Evolutionary conservation across 1,140 invertebrate genomes (phyloP).

Genomic region (Prorops nasuta): DNA sequence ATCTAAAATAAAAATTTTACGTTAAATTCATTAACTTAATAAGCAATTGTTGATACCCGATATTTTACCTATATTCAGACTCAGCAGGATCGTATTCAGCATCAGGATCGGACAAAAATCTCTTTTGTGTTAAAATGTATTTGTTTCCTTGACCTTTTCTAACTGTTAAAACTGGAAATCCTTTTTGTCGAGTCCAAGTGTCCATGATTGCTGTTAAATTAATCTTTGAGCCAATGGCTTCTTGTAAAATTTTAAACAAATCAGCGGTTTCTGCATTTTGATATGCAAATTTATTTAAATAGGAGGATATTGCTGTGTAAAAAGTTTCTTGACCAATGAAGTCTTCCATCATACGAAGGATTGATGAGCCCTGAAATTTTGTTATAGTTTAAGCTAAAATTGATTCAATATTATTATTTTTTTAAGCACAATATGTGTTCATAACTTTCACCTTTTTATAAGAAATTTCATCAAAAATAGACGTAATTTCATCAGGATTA

Average conservation of each 20-base stretch:
- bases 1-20: slow-evolving; percentile 54
- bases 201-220: slow-evolving; percentile 78
- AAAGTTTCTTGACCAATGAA: slow-evolving; percentile 79
- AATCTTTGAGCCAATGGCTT: slow-evolving; percentile 43
- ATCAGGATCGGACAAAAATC: slow-evolving; percentile 71
- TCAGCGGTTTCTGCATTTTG: slow-evolving; percentile 79
- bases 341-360: slow-evolving; percentile 87
- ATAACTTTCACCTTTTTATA: slow-evolving; percentile 76
- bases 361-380: slow-evolving; percentile 71
- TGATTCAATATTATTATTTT: not conserved
- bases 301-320: slow-evolving; percentile 68
- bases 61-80: slow-evolving; percentile 61
- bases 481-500: slow-evolving; percentile 86
- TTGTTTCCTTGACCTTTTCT: slow-evolving; percentile 49
- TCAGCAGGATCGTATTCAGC: slow-evolving; percentile 53
- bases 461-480: slow-evolving; percentile 89
- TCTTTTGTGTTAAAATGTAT: slow-evolving; percentile 67
- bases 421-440: slow-evolving; percentile 5
- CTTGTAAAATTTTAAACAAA: slow-evolving; percentile 68
- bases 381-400: not conserved
- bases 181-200: slow-evolving; percentile 92
- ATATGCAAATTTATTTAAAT: slow-evolving; percentile 71
- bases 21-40: not conserved
- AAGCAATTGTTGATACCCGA: not conserved
- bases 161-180: slow-evolving; percentile 78